A percentile compares a stretch with the other conserved stretches of the same genome.
phyloP scores from a whole-genome alignment of 1,140 invertebrate species.

The Formica selysi region DNA sequence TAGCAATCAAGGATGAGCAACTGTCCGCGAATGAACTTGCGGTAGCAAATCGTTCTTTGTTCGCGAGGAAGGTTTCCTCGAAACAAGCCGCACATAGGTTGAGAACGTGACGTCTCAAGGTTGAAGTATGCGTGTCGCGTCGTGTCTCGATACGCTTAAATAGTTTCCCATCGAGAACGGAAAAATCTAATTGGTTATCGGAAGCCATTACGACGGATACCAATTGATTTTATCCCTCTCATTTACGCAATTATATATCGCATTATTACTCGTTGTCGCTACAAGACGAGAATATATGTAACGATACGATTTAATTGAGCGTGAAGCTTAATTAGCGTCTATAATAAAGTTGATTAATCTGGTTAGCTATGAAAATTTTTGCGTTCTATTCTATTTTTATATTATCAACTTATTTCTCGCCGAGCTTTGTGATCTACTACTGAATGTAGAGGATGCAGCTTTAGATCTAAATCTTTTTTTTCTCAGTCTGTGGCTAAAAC shows the following conservation, averaged over 20 bases:
- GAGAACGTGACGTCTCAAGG: conserved; percentile 28
- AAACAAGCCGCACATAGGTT: neutral
- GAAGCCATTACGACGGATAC: neutral
- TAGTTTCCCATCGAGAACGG: neutral
- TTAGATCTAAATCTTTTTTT: conserved; percentile 60
- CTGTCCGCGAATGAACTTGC: conserved; percentile 11
- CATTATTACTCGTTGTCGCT: conserved; percentile 14
- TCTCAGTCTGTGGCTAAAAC: conserved; percentile 60
- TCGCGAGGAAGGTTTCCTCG: conserved; percentile 47
- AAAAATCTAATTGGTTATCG: conserved; percentile 41
- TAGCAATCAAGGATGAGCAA: neutral
- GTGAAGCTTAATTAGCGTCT: conserved; percentile 22
- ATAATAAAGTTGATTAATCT: neutral
- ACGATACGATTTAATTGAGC: conserved; percentile 2
- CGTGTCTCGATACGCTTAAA: conserved; percentile 37
- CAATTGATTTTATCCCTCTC: conserved; percentile 19
- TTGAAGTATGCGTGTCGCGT: conserved; percentile 37
- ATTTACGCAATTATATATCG: conserved; percentile 19
- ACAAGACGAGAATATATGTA: neutral
- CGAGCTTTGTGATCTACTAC: too few relatives aligned
- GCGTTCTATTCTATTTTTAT: too few relatives aligned
- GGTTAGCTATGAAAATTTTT: too few relatives aligned
- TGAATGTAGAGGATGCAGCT: too few relatives aligned
- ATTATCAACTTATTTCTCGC: too few relatives aligned
- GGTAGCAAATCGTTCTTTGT: conserved; percentile 34